phyloP scores from a whole-genome alignment of 2,888 invertebrate species.

The Drosophila sordidula region DNA sequence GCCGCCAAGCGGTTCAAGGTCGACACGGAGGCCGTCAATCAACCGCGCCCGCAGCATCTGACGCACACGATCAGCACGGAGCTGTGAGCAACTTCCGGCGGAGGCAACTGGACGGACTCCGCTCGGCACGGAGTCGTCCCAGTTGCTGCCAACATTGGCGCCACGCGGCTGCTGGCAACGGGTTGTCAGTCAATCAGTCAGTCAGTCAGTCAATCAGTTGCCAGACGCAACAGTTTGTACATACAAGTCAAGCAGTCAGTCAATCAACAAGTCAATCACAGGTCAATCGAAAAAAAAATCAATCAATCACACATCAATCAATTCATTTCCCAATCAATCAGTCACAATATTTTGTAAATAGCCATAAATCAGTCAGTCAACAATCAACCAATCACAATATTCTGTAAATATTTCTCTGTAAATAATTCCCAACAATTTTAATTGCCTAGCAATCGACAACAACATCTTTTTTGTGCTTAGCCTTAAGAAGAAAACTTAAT shows the following conservation, averaged over 20 bases:
- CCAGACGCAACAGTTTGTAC: conserved; percentile 3
- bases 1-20: conserved; percentile 78
- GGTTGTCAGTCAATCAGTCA: conserved; percentile 57
- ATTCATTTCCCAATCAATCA: not conserved
- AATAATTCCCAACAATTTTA: not conserved
- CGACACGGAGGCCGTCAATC: conserved; percentile 34
- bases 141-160: not conserved
- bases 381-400: conserved; percentile 2
- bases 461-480: conserved; percentile 3
- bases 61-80: conserved; percentile 66
- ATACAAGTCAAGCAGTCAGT: not conserved
- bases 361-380: not conserved
- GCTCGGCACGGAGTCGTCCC: conserved; percentile 48
- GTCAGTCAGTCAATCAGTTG: not conserved
- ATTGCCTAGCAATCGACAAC: conserved; percentile 37
- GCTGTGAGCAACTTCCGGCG: no score
- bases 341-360: no score
- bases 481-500: conserved; percentile 23
- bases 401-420: conserved; percentile 1
- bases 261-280: conserved; percentile 1
- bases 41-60: conserved; percentile 17
- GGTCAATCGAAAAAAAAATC: not conserved
- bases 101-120: conserved; percentile 39
- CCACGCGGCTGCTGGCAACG: conserved; percentile 61
- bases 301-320: not conserved